phyloP scores from a whole-genome alignment of 30 jellyfish, hydroid and myxozoan species.

The Catostylus mosaicus region DNA sequence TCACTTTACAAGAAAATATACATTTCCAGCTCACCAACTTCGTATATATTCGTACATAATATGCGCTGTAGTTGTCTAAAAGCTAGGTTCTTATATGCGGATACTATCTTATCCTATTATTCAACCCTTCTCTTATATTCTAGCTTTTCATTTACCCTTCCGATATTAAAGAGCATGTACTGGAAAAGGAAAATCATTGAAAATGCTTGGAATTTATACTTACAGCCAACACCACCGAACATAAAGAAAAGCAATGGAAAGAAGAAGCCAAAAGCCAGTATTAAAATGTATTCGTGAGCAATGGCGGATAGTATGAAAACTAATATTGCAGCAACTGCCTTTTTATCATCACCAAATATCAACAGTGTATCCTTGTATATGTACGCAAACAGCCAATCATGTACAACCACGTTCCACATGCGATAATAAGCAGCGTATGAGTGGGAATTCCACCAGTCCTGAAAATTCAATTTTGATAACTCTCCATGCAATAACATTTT shows the following conservation, averaged over 20 bases:
- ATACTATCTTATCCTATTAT: too few species aligned
- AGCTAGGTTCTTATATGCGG: too few species aligned
- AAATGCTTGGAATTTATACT: conserved; percentile 19
- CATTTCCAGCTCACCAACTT: too few species aligned
- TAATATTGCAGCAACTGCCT: conserved; percentile 54
- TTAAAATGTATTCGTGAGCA: conserved; percentile 87
- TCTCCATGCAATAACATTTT: too few species aligned
- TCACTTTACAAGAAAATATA: too few species aligned
- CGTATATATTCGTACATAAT: too few species aligned
- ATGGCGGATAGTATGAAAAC: conserved; percentile 85
- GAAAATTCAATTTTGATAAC: too few species aligned
- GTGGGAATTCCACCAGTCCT: conserved; percentile 98
- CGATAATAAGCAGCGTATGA: conserved; percentile 86
- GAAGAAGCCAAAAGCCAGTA: conserved; percentile 90
- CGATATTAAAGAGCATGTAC: too few species aligned
- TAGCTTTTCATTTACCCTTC: too few species aligned
- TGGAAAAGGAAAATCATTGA: too few species aligned
- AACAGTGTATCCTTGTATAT: conserved; percentile 72
- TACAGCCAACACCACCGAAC: conserved; percentile 96
- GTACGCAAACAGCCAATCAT: conserved; percentile 93
- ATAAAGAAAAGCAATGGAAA: conserved; percentile 81
- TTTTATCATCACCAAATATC: conserved; percentile 71
- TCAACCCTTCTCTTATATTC: too few species aligned
- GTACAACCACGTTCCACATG: conserved; percentile 98
- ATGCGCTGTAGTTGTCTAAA: too few species aligned